Conservation (phyloP, 2,888 invertebrate genomes). For the Chymomyza fuscimana region DNA sequence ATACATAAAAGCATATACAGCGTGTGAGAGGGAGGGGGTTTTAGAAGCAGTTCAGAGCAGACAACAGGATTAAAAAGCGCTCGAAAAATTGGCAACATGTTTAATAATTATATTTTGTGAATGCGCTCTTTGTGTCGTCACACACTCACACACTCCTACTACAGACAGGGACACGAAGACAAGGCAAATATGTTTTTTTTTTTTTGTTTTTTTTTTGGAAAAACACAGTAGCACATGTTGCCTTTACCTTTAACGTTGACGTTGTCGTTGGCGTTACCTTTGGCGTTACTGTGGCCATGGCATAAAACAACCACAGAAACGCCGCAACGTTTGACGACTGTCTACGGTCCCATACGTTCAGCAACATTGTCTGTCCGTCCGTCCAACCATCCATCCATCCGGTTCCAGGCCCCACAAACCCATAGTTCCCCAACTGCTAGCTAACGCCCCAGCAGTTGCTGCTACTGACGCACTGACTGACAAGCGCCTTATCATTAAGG, state of each 20-base stretch:
- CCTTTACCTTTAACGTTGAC: conserved; percentile 27
- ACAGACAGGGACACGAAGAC: conserved; percentile 34
- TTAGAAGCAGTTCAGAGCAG: conserved; percentile 37
- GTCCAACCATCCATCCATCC: neutral
- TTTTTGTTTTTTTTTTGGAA: conserved; percentile 39
- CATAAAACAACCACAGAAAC: conserved; percentile 65
- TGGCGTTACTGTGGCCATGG: conserved; percentile 39
- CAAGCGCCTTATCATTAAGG: conserved; percentile 76
- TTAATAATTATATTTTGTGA: conserved; percentile 73
- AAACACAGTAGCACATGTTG: conserved; percentile 70
- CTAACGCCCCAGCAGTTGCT: conserved; percentile 4
- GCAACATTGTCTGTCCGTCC: neutral
- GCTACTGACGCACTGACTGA: conserved; percentile 58
- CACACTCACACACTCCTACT: conserved; percentile 30
- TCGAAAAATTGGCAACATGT: conserved; percentile 73
- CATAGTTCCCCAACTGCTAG: neutral
- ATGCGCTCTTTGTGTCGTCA: conserved; percentile 60
- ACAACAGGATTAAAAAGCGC: conserved; percentile 73
- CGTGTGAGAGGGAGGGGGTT: neutral
- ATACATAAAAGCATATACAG: neutral
- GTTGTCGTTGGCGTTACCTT: conserved; percentile 13
- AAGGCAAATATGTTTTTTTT: conserved; percentile 66
- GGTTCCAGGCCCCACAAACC: neutral
- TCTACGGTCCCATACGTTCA: conserved; percentile 26
- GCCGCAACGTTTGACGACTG: conserved; percentile 70